Conservation (phyloP, 1,140 invertebrate genomes). For the Trinorchestia longiramus region DNA sequence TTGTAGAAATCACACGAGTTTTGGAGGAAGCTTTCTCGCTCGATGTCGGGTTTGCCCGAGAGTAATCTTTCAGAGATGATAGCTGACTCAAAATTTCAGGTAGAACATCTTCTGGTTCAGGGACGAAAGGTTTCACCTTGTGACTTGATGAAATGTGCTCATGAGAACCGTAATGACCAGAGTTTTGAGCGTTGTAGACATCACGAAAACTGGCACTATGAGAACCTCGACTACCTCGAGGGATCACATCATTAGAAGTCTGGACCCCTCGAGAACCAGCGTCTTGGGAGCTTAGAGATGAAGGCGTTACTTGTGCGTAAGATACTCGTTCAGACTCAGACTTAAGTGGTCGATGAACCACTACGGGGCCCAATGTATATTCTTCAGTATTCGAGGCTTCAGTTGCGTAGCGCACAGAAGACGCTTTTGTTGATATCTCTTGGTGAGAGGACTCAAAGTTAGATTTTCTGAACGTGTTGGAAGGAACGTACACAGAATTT, state of each 20-base stretch:
- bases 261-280: neutral
- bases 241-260: neutral
- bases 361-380: slow-evolving; percentile 7
- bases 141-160: neutral
- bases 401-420: neutral
- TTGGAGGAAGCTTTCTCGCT: neutral
- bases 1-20: neutral
- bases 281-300: neutral
- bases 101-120: slow-evolving; percentile 39
- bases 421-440: neutral
- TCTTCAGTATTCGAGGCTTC: slow-evolving; percentile 5
- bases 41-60: neutral
- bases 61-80: neutral
- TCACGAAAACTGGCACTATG: neutral
- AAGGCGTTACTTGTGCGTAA: neutral
- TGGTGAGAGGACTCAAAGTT: neutral
- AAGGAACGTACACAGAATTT: slow-evolving; percentile 14
- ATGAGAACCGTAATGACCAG: neutral
- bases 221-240: neutral
- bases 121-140: neutral
- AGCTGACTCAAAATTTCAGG: slow-evolving; percentile 44
- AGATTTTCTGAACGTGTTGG: slow-evolving; percentile 7
- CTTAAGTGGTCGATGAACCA: neutral
- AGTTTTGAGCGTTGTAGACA: neutral
- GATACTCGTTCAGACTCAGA: neutral